Percentiles rank a stretch among this genome's conserved stretches.
These are phyloP conservation scores for Musca domestica DNA, from an alignment of 1,140 invertebrate genomes.

Conservation along the genomic window DNA sequence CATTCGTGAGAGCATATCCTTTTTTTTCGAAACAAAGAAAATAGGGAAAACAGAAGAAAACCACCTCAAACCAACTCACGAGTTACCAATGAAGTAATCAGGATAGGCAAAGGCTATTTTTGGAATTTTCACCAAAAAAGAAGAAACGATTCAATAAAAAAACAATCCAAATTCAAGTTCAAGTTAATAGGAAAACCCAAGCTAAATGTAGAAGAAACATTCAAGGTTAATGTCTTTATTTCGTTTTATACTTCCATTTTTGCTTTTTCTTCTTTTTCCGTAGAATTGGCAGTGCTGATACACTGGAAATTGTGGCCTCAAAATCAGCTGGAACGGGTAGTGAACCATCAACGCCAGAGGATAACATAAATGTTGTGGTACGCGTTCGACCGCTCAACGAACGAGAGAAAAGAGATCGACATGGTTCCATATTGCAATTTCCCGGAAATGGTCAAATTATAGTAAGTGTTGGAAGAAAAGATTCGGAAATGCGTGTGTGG, in stretches of 20 bases:
- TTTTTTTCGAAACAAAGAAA: no score
- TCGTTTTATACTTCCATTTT: not conserved
- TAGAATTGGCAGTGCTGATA: constrained; percentile 51
- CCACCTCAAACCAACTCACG: no score
- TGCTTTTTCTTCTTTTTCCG: not conserved
- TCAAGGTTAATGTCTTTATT: no score
- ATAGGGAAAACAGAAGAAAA: no score
- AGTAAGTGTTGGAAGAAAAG: constrained; percentile 54
- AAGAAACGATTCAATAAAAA: no score
- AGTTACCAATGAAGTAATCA: no score
- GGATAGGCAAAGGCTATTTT: no score
- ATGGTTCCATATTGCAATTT: constrained; percentile 67
- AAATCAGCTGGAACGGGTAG: constrained; percentile 40
- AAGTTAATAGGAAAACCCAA: no score
- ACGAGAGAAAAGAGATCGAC: constrained; percentile 65
- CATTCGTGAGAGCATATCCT: no score
- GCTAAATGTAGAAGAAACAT: no score
- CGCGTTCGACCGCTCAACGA: constrained; percentile 70
- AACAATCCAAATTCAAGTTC: no score
- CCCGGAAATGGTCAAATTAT: constrained; percentile 76
- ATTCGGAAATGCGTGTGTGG: not conserved
- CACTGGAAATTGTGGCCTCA: constrained; percentile 49
- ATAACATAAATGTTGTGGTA: constrained; percentile 78
- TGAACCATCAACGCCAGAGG: constrained; percentile 59
- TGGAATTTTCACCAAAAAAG: no score